phyloP scores from a whole-genome alignment of 2,888 invertebrate species.

The Macrosoma leucophasiata region DNA sequence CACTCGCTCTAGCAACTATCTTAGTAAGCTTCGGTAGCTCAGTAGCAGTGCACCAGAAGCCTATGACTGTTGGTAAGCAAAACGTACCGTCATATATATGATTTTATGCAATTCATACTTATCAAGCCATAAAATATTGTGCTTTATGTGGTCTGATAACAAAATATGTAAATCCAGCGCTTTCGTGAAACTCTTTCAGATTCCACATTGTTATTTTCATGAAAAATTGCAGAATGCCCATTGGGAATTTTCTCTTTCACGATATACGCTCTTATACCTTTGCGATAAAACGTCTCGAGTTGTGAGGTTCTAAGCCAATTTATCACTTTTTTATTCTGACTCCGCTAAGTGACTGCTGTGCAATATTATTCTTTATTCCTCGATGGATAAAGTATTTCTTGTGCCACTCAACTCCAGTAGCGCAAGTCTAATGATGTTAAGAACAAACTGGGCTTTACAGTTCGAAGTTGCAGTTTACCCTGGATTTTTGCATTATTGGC shows the following conservation, averaged over 20 bases:
- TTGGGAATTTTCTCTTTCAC: conserved; percentile 12
- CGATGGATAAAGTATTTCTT: conserved; percentile 29
- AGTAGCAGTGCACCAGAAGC: neutral
- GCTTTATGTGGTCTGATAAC: neutral
- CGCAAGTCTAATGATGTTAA: conserved; percentile 39
- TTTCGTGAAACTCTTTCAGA: conserved; percentile 29
- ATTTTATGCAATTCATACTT: too few relatives aligned
- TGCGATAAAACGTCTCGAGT: conserved; percentile 8
- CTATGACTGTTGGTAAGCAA: neutral
- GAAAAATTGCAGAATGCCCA: conserved; percentile 53
- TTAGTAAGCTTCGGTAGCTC: too few relatives aligned
- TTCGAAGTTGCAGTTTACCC: conserved; percentile 28
- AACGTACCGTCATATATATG: too few relatives aligned
- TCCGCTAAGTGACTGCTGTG: conserved; percentile 25
- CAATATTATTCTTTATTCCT: conserved; percentile 27
- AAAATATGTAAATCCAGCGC: conserved; percentile 5
- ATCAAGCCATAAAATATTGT: too few relatives aligned
- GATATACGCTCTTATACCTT: conserved; percentile 21
- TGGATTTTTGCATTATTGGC: conserved; percentile 18
- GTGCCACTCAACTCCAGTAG: conserved; percentile 11
- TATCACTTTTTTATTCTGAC: conserved; percentile 19
- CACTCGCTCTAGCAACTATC: too few relatives aligned
- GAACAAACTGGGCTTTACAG: conserved; percentile 37
- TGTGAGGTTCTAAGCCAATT: conserved; percentile 4
- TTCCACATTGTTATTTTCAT: conserved; percentile 49